Conservation (phyloP, 2,113 vertebrate genomes). For the Peromyscus maniculatus region DNA sequence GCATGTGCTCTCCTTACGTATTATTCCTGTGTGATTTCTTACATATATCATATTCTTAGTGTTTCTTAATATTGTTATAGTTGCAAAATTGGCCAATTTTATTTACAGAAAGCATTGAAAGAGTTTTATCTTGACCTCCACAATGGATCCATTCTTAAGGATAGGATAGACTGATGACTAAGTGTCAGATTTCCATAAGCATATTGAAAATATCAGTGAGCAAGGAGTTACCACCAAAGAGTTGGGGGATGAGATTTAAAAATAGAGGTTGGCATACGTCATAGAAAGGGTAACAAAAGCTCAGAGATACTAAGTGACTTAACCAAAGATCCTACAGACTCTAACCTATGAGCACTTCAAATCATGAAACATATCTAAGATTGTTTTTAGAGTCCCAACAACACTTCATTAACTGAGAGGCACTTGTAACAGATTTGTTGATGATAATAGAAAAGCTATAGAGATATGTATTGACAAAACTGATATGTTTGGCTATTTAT, state of each 20-base stretch:
- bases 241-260: background rate
- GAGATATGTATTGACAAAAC: conserved; percentile 45
- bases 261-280: background rate
- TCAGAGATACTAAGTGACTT: background rate
- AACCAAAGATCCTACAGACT: background rate
- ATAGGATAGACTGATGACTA: conserved; percentile 58
- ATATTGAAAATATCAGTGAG: conserved; percentile 58
- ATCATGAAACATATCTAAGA: background rate
- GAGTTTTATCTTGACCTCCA: background rate
- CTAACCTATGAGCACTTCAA: background rate
- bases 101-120: background rate
- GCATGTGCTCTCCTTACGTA: background rate
- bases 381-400: background rate
- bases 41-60: background rate
- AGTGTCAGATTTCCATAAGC: conserved; percentile 51
- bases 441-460: conserved; percentile 32
- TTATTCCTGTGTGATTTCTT: background rate
- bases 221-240: background rate
- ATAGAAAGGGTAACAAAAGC: conserved; percentile 18
- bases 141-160: background rate
- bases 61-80: background rate
- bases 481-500: conserved; percentile 48
- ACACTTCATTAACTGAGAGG: background rate
- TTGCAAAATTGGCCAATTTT: background rate
- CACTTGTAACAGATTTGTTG: conserved; percentile 52